These are phyloP conservation scores for Drosophila guanche DNA, from an alignment of 1,140 invertebrate species.

Conservation along the genomic window DNA sequence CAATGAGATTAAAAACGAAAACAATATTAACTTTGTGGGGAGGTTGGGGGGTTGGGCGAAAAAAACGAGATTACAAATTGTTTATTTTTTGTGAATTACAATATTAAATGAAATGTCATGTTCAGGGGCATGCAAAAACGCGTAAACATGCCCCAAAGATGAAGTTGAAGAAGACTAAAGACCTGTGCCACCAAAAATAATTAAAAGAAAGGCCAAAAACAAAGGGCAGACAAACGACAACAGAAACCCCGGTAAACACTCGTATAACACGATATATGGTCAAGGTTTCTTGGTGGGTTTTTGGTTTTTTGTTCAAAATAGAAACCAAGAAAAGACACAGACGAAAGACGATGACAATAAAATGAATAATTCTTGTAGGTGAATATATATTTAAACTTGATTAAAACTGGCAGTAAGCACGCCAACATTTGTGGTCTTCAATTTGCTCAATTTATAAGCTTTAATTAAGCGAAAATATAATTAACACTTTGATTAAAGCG, in stretches of 20 bases:
- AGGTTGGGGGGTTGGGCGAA: neutral
- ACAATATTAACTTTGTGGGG: neutral
- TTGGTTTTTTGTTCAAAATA: slow-evolving; percentile 23
- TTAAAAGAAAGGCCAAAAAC: slow-evolving; percentile 2
- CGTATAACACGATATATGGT: slow-evolving; percentile 57
- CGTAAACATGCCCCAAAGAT: slow-evolving; percentile 11
- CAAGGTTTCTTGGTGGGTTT: slow-evolving; percentile 64
- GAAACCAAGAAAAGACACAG: slow-evolving; percentile 42
- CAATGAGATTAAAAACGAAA: slow-evolving; percentile 2
- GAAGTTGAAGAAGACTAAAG: slow-evolving; percentile 2
- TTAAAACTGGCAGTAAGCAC: slow-evolving; percentile 51
- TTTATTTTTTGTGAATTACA: neutral
- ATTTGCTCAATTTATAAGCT: slow-evolving; percentile 74
- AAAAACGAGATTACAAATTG: neutral
- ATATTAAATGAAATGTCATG: slow-evolving; percentile 41
- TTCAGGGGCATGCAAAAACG: slow-evolving; percentile 44
- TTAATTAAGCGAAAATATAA: slow-evolving; percentile 72
- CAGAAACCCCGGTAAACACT: slow-evolving; percentile 19
- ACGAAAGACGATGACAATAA: slow-evolving; percentile 63
- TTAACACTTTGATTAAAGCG: slow-evolving; percentile 67
- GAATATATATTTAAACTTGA: slow-evolving; percentile 48
- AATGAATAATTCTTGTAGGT: slow-evolving; percentile 17
- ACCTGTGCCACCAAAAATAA: slow-evolving; percentile 24
- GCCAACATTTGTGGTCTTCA: slow-evolving; percentile 34
- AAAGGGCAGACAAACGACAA: slow-evolving; percentile 9